Base-by-base conservation (phyloP, 2,113 vertebrate species). In the Equus quagga region DNA sequence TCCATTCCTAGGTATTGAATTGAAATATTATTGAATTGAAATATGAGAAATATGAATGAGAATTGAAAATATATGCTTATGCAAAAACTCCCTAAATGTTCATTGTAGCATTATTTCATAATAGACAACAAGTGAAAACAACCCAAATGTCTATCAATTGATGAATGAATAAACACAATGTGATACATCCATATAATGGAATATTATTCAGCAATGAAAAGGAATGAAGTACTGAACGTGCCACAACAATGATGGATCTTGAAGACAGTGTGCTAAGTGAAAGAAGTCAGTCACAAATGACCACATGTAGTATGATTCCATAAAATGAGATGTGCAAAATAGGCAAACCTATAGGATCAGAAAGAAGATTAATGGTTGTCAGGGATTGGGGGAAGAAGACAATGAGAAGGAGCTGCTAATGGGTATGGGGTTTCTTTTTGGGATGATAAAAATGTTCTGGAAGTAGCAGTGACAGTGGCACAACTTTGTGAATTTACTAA, bases 121-220 rank as follows among this genome's bases (percentile, higher is more conserved):
- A 93, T 51, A 82, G 69, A 86, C 19, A 46, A 76, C 56, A 93
- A 83, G 15, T 54, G 8, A 11, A 60, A 84, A 69, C 28, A 76
- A 28, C 10, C 23, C 36, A 17, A 80, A 60, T 89, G 75, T 49
- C 11, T 18, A 76, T 76, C 51, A 72, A 21, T 14, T 49, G 17
- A 67, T 58, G 85, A 93, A 51, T 58, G 8, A 44, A n/a, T 90
- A 76, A 67, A 60, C 18, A 60, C n/a, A 46, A 58, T 44, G 62
- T 44, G 12, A 11, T 58, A 64, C 36, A 65, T 56, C 12, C 58
- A 92, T 44, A 85, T 67, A 64, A 49, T n/a, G 49, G 56, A 97
- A 83, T 33, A 65, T 73, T 70, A 92, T 78, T 83, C 24, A 58
- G 19, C 46, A 36, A 89, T 70, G 72, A 78, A 96, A 95, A 76